Evolutionary conservation across 2,797 vertebrate species (phyloP), one percentile per base, ranked within the genome.

Genomic region (Podarcis lilfordi): DNA sequence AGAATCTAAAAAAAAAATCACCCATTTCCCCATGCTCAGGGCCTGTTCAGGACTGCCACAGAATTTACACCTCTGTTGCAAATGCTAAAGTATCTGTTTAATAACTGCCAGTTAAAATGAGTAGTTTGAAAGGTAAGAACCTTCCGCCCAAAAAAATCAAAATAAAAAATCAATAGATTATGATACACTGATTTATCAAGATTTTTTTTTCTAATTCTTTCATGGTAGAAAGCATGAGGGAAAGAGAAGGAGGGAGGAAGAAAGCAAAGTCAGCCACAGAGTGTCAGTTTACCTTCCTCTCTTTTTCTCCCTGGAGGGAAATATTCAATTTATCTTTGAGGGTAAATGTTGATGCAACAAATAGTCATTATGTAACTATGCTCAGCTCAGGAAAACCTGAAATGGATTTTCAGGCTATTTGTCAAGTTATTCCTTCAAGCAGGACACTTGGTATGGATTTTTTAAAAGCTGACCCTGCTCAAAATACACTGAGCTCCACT

Each of bases 351-450:
- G 0, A 0, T 71, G 2, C 55, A 92, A 72, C 66, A 85, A 92
- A 86, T 8, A 89, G 9, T 7, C 35, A 87, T 88, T 89, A 43
- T 35, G 3, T 77, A 1, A 6, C 1, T 90, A n/a, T 19, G 50
- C 0, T 40, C 69, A n/a, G 0, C 84, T 89, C 69, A 75, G 64
- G 37, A 89, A 87, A 8, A 88, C 64, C 11, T 68, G 72, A 35
- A 84, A 78, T 78, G 86, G 11, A 23, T 88, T 95, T 91, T 82
- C 69, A 91, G 89, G 8, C 7, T 88, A 35, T 78, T 40, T 2
- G 45, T 90, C 21, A 82, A 11, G 72, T 85, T 80, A 50, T 32
- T 90, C 13, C 69, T 89, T 93, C n/a, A 82, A 85, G 89, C 83
- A 35, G 3, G 71, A 84, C 29, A 21, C 79, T 1, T 89, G 78